These are phyloP conservation scores for Ptyas mucosa DNA, from an alignment of 2,113 vertebrate genomes.

Conservation along the genomic window DNA sequence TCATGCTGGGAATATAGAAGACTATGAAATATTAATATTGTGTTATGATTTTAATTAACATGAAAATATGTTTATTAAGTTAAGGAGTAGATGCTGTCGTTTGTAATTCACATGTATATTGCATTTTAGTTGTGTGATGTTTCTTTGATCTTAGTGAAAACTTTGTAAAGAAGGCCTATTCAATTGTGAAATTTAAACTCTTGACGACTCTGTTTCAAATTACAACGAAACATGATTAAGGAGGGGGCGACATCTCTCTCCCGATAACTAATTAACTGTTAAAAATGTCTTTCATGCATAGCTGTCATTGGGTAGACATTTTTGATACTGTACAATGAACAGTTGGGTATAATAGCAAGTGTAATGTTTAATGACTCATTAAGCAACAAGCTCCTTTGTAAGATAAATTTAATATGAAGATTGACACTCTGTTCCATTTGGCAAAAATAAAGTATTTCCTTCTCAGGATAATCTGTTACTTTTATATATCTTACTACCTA, in stretches of 20 bases:
- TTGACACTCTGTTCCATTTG: not conserved
- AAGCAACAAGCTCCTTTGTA: conserved; percentile 2
- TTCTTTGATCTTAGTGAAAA: not conserved
- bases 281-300: conserved; percentile 11
- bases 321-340: not conserved
- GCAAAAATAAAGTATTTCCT: not conserved
- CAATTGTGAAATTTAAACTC: not conserved
- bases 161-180: not conserved
- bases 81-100: not conserved
- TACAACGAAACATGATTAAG: not conserved
- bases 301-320: not conserved
- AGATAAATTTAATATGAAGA: not conserved
- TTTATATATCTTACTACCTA: not conserved
- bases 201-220: not conserved
- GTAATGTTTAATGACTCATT: conserved; percentile 10
- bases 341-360: not conserved
- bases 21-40: not conserved
- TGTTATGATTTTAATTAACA: not conserved
- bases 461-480: not conserved
- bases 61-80: not conserved
- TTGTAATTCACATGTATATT: not conserved
- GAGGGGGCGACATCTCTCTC: not conserved
- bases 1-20: not conserved
- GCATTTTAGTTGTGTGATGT: not conserved
- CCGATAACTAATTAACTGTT: not conserved